Evolutionary conservation across 2,113 vertebrate genomes (phyloP).

Genomic region (Nannospalax galili): DNA sequence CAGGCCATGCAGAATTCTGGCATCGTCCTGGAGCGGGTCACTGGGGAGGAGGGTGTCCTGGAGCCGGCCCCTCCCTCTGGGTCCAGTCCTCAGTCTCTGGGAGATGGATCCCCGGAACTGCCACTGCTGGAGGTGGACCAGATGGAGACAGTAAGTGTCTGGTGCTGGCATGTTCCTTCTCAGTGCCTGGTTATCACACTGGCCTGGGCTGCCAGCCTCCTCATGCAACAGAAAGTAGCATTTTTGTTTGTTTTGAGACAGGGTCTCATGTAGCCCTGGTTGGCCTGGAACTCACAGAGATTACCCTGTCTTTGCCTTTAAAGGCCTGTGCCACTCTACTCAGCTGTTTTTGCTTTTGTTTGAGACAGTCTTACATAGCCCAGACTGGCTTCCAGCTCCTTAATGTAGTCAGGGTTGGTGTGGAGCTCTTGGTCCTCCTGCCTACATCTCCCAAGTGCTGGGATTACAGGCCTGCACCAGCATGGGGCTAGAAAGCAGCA

Average conservation of each 20-base stretch:
- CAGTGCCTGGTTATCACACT: neutral
- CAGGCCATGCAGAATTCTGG: constrained; percentile 97
- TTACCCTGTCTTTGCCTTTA: too few relatives aligned
- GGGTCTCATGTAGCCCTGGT: neutral
- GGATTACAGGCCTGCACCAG: too few relatives aligned
- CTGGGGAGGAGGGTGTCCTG: constrained; percentile 83
- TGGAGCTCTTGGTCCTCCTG: neutral
- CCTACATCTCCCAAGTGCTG: neutral
- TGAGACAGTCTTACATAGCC: too few relatives aligned
- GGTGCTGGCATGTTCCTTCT: neutral
- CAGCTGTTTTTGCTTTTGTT: too few relatives aligned
- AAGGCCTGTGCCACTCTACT: too few relatives aligned
- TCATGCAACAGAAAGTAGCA: neutral
- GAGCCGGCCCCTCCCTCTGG: constrained; percentile 75
- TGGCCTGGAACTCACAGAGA: too few relatives aligned
- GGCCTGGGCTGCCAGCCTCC: neutral
- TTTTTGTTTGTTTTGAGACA: neutral
- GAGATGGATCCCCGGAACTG: constrained; percentile 80
- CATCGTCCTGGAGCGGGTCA: constrained; percentile 88
- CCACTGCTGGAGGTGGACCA: constrained; percentile 88
- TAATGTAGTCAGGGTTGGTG: neutral
- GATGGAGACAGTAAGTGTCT: constrained; percentile 84
- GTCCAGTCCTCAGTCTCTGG: constrained; percentile 65
- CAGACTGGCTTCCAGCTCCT: too few relatives aligned
- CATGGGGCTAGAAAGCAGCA: neutral